Evolutionary conservation across 2,888 invertebrate species (phyloP), one percentile per base, ranked within the genome.

Genomic region (Agrochola lychnidis): DNA sequence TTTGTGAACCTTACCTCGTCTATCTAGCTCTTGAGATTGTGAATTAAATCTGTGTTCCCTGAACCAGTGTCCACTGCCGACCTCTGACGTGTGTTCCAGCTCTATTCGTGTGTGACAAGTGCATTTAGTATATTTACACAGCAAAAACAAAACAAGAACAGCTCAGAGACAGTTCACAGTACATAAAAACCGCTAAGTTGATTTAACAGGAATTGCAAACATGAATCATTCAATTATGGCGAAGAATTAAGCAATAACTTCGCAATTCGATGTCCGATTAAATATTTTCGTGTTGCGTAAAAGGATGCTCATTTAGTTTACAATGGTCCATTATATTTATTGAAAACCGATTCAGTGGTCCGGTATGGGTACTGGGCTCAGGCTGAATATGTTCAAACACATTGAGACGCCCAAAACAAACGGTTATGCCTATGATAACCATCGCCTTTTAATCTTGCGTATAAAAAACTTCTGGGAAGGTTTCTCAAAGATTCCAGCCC

Each of bases 21-120:
- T 95, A 95, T 96, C 96, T 94, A 97, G 97, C 91, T 97, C 97
- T 95, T 97, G 97, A 88, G 96, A 97, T 94, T 97, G 97, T 93
- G 96, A 97, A 95, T 96, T 97, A 97, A 97, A 97, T 95, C 97
- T 97, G 97, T 97, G 97, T 95, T 97, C 97, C 96, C 97, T 97
- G 97, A 97, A 97, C 96, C 97, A 97, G 93, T 97, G 97, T 93
- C 97, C 97, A 94, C 97, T 97, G 95, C 97, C 97, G 93, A 96
- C 96, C 93, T 96, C 97, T 89, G 96, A 95, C 77, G 96, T 95
- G 95, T 96, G 96, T 93, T 97, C 97, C 96, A 97, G 94, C 94
- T 97, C 97, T 97, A 96, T 94, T 94, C 89, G 92, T 94, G 91
- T 92, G 95, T 96, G 94, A 94, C 93, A 95, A 94, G 95, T 95